A percentile compares a stretch with the other conserved stretches of the same genome.
Conservation (phyloP, 2,888 invertebrate species). For the Dendrolimus pini region DNA sequence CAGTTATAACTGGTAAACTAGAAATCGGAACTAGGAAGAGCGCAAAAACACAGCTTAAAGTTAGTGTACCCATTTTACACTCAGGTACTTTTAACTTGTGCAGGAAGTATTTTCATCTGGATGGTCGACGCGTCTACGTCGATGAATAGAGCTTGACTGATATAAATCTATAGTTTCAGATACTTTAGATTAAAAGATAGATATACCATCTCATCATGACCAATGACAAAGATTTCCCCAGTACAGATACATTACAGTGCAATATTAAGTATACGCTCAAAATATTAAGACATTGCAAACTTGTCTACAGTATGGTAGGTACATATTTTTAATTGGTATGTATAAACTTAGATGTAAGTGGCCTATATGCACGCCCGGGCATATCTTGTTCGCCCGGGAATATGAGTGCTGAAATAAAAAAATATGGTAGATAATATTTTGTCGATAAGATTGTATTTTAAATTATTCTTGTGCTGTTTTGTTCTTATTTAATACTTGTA, state of each 20-base stretch:
- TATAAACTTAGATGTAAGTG: too few species aligned
- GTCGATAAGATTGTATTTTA: too few species aligned
- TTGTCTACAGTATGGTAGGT: too few species aligned
- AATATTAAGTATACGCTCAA: too few species aligned
- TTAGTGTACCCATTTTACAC: slow-evolving; percentile 1
- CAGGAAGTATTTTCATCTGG: not conserved
- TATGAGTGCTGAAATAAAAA: too few species aligned
- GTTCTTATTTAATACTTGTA: too few species aligned
- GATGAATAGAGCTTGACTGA: slow-evolving; percentile 14
- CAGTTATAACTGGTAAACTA: slow-evolving; percentile 1
- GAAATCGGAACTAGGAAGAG: slow-evolving; percentile 1
- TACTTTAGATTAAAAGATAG: not conserved
- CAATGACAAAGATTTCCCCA: not conserved
- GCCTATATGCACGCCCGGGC: too few species aligned
- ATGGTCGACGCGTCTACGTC: slow-evolving; percentile 14
- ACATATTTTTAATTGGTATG: too few species aligned
- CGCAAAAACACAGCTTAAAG: not conserved
- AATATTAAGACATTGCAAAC: too few species aligned
- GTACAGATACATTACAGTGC: not conserved
- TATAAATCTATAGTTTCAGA: not conserved
- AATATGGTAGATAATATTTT: too few species aligned
- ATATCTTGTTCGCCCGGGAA: too few species aligned
- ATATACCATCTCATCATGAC: not conserved
- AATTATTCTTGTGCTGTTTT: too few species aligned
- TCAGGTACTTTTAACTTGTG: not conserved